A percentile compares a stretch with the other conserved stretches of the same genome.
phyloP scores from a whole-genome alignment of 1,140 invertebrate species.

The Aricia agestis region DNA sequence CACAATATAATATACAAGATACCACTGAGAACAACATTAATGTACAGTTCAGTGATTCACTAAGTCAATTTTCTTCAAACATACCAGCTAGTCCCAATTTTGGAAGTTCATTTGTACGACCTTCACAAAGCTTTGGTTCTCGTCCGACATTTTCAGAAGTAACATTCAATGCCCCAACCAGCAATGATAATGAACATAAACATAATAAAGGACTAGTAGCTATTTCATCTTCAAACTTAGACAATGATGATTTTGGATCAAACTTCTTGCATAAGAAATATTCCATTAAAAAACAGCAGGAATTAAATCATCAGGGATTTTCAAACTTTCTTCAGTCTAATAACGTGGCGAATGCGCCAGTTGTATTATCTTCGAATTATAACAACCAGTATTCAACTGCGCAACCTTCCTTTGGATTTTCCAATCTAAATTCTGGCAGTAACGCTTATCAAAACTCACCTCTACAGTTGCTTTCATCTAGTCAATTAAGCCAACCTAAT shows the following conservation, averaged over 20 bases:
- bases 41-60: background rate
- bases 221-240: background rate
- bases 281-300: background rate
- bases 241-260: background rate
- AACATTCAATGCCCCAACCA: background rate
- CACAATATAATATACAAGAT: background rate
- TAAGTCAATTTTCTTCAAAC: background rate
- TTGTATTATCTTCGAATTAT: background rate
- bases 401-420: too few relatives aligned
- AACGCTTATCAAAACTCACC: too few relatives aligned
- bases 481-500: slow-evolving; percentile 34
- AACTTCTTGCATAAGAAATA: slow-evolving; percentile 4
- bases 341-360: background rate
- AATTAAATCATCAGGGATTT: background rate
- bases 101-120: background rate
- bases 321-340: background rate
- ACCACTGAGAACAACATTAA: background rate
- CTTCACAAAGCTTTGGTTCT: background rate
- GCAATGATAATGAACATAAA: background rate
- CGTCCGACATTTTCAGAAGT: background rate
- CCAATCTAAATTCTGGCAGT: too few relatives aligned
- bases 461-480: slow-evolving; percentile 19
- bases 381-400: background rate
- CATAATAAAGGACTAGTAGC: background rate
- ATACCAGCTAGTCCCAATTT: background rate